A percentile compares a stretch with the other conserved stretches of the same genome.
These are phyloP conservation scores for Notamacropus eugenii DNA, from an alignment of 2,797 vertebrate genomes.

Conservation along the genomic window DNA sequence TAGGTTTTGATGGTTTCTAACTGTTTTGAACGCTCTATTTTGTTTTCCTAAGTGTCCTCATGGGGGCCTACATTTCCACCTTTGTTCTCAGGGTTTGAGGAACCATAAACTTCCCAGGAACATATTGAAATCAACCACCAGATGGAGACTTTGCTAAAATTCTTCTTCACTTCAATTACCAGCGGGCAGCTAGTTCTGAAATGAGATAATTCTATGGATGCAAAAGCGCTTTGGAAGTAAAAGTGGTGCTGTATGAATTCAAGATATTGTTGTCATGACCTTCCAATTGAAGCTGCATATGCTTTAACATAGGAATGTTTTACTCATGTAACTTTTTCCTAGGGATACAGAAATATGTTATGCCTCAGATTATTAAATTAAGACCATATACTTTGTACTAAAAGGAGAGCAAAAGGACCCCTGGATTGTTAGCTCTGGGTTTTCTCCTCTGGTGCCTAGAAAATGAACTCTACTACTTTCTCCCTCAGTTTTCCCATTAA, in stretches of 20 bases:
- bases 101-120: not conserved
- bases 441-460: not conserved
- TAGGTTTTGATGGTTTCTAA: slow-evolving; percentile 39
- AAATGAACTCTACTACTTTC: not conserved
- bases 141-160: slow-evolving; percentile 10
- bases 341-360: not conserved
- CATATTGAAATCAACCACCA: slow-evolving; percentile 43
- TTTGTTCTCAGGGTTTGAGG: slow-evolving; percentile 29
- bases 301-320: not conserved
- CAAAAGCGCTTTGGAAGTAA: slow-evolving; percentile 12
- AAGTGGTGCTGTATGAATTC: not conserved
- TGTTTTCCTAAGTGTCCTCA: not conserved
- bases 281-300: slow-evolving; percentile 18
- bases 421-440: not conserved
- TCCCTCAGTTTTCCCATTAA: not conserved
- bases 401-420: not conserved
- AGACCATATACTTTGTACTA: not conserved
- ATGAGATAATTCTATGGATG: not conserved
- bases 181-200: slow-evolving; percentile 1
- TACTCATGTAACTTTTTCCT: slow-evolving; percentile 37
- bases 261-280: not conserved
- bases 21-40: slow-evolving; percentile 8
- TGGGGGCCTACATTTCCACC: not conserved
- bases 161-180: not conserved
- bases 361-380: not conserved